These are phyloP conservation scores for Mycteria americana DNA, from an alignment of 2,797 vertebrate species.

Conservation along the genomic window DNA sequence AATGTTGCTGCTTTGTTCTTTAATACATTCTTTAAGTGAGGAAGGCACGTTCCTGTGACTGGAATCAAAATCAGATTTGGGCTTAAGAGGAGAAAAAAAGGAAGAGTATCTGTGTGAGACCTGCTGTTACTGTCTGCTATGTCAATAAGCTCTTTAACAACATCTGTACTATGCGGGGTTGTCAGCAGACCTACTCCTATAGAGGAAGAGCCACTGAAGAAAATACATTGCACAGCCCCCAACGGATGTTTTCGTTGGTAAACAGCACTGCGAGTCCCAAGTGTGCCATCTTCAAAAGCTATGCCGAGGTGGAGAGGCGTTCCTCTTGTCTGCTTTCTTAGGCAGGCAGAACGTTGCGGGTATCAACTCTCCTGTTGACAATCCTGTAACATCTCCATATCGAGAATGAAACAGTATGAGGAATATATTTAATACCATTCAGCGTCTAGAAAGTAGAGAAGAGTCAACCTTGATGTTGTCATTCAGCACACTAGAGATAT, in stretches of 20 bases:
- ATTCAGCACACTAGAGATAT: background rate
- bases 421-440: background rate
- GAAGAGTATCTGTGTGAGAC: background rate
- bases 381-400: fast-evolving
- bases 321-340: background rate
- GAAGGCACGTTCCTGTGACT: background rate
- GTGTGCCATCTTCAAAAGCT: background rate
- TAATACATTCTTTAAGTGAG: background rate
- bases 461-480: background rate
- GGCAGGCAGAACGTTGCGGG: background rate
- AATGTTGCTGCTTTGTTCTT: background rate
- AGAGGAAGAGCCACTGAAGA: background rate
- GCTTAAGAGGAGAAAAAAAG: background rate
- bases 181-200: background rate
- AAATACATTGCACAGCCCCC: background rate
- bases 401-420: background rate
- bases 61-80: background rate
- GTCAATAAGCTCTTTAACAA: background rate
- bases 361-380: background rate
- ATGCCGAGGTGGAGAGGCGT: background rate
- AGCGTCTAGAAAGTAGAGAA: background rate
- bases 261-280: background rate
- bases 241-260: background rate
- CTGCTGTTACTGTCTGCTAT: background rate
- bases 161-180: background rate